Conservation (phyloP, 2,113 vertebrate species). For the Etheostoma cragini region DNA sequence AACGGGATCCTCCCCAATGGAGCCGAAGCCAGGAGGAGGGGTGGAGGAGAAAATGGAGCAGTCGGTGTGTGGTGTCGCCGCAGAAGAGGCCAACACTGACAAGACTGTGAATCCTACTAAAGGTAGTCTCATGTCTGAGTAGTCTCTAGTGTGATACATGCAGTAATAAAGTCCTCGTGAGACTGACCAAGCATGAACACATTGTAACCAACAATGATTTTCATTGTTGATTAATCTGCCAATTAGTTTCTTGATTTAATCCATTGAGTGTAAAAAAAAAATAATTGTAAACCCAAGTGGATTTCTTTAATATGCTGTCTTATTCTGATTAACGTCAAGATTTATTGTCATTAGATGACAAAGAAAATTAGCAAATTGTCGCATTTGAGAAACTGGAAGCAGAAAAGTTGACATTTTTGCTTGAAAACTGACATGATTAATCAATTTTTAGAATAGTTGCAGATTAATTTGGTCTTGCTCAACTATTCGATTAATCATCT, state of each 20-base stretch:
- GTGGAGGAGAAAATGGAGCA: slow-evolving; percentile 72
- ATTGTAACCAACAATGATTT: background rate
- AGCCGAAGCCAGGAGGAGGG: slow-evolving; percentile 60
- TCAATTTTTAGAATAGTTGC: background rate
- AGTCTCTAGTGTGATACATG: background rate
- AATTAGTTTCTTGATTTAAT: background rate
- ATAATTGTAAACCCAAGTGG: background rate
- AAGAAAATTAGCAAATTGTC: background rate
- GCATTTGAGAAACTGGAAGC: background rate
- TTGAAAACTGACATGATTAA: background rate
- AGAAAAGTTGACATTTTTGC: background rate
- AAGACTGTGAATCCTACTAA: slow-evolving; percentile 55
- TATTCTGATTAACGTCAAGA: too few species aligned
- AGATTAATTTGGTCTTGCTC: background rate
- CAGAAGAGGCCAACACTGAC: slow-evolving; percentile 35
- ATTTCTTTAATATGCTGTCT: too few species aligned
- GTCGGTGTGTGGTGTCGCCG: slow-evolving; percentile 53
- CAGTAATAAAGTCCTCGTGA: background rate
- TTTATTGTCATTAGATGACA: background rate
- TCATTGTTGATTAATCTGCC: background rate
- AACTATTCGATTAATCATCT: too few species aligned
- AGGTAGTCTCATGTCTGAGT: slow-evolving; percentile 61
- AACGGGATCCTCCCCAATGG: slow-evolving; percentile 57
- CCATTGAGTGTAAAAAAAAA: background rate
- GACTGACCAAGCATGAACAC: background rate